Evolutionary conservation across 2,888 invertebrate species (phyloP), one percentile per base, ranked within the genome.

Genomic region (Ecdyonurus torrentis): DNA sequence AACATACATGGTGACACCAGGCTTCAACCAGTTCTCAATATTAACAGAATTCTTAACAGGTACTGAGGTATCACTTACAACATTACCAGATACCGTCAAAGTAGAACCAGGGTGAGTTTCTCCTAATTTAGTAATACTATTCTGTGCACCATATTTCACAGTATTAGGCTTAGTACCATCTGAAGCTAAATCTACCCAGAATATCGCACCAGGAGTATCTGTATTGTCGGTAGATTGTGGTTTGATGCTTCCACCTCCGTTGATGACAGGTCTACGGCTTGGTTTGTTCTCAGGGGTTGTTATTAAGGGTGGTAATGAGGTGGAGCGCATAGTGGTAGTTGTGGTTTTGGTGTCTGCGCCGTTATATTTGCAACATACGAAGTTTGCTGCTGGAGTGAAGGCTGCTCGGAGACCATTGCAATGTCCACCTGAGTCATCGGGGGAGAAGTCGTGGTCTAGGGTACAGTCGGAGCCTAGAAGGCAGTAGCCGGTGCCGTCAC

Each of bases 361-460:
- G 66, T 66, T 1, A 65, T 63, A 23, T 50, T 69, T 65, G 66
- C 76, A 76, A 66, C 76, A 76, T 23, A 72, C 69, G 66, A 76
- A 76, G 64, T 71, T 68, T 1, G 74, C 74, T 52, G 71, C 67
- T 2, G 72, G 75, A 60, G 71, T 68, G 69, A 75, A 75, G 25
- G 74, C 74, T 61, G 70, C 70, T 58, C 71, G 66, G n/a, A 76
- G 70, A 2, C 75, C 75, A 7, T 71, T 70, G 67, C 76, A 76
- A 66, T 76, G 74, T 2, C 73, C 73, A 1, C 67, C 70, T 2
- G 64, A 61, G 60, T 69, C 70, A 62, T 72, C 73, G 1, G 71
- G 67, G 10, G 69, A 67, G 67, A 76, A 75, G 67, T 76, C 75
- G 55, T 72, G 69, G 65, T 74, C 74, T 59, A 73, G 67, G 0